Evolutionary conservation across 2,888 invertebrate species (phyloP), one percentile per base, ranked within the genome.

Genomic region (Eurytoma adleriae): DNA sequence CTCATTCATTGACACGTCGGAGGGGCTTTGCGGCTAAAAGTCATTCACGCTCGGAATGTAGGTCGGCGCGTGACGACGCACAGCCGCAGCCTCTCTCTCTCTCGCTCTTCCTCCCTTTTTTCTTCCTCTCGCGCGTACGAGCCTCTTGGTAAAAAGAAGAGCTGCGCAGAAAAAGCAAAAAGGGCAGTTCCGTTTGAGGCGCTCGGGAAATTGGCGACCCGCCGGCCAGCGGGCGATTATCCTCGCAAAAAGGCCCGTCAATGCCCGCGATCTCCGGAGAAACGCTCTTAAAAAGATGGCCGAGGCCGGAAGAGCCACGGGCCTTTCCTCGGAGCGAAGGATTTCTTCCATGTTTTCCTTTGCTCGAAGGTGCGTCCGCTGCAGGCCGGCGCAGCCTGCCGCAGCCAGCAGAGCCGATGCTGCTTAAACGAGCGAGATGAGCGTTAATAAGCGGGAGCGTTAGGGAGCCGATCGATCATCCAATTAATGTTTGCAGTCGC

Each of bases 301-400:
- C 24, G 24, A 24, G 85, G 86, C 83, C 86, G 86, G 86, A 86
- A 88, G 86, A 79, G 83, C 4, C n/a, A n/a, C n/a, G n/a, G n/a
- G n/a, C 84, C 84, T 87, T 88, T 87, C 87, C 88, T 86, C 83
- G 84, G 82, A 82, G 82, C n/a, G n/a, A 2, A 24, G 24, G 24
- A 80, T 84, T 84, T 85, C 83, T 85, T 62, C 24, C 52, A 3
- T 18, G 24, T 24, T 24, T 1, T 1, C 24, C 30, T 30, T 7
- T 57, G 2, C 48, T 7, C 48, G 57, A 20, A 24, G 5, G 56
- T 16, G 62, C 14, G 61, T 24, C 24, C 24, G 24, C 24, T 24
- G 24, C 24, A 24, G 24, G 24, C 24, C 24, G 24, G 1, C 24
- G 40, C 16, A 27, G 30, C 30, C 30, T 3, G 67, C 48, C 52